Evolutionary conservation across 2,113 vertebrate genomes (phyloP).

Genomic region (Halichoerus grypus): DNA sequence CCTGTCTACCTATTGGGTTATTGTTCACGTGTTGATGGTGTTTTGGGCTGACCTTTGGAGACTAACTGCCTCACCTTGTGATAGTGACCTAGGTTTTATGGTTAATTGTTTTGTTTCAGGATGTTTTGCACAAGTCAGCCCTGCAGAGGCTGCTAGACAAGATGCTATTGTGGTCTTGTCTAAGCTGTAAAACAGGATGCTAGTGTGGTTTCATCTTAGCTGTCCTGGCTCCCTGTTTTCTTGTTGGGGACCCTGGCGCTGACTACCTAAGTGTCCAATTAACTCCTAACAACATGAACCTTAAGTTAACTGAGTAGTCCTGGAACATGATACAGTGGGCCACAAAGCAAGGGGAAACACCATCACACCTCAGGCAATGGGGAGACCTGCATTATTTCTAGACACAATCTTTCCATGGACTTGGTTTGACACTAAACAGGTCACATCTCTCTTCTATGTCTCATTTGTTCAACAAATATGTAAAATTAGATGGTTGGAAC

Average conservation of each 20-base stretch:
- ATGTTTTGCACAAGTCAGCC: neutral
- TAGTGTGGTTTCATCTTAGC: neutral
- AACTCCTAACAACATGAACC: neutral
- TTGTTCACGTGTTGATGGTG: neutral
- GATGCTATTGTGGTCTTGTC: neutral
- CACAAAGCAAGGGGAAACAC: neutral
- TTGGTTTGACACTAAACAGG: neutral
- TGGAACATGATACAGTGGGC: neutral
- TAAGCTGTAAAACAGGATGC: neutral
- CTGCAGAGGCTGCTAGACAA: neutral
- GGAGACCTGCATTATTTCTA: neutral
- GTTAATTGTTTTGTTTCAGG: neutral
- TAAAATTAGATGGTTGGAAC: neutral
- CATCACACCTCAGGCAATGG: neutral
- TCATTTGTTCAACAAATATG: neutral
- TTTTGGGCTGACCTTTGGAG: neutral
- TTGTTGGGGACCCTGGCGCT: neutral
- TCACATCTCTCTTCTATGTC: neutral
- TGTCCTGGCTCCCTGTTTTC: neutral
- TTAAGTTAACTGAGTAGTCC: slow-evolving; percentile 3
- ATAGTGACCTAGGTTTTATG: neutral
- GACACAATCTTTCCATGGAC: neutral
- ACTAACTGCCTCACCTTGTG: neutral
- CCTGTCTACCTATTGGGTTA: neutral
- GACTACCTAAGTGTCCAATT: neutral